These are phyloP conservation scores for Cephalophus harveyi DNA, from an alignment of 2,113 vertebrate genomes.

Conservation along the genomic window DNA sequence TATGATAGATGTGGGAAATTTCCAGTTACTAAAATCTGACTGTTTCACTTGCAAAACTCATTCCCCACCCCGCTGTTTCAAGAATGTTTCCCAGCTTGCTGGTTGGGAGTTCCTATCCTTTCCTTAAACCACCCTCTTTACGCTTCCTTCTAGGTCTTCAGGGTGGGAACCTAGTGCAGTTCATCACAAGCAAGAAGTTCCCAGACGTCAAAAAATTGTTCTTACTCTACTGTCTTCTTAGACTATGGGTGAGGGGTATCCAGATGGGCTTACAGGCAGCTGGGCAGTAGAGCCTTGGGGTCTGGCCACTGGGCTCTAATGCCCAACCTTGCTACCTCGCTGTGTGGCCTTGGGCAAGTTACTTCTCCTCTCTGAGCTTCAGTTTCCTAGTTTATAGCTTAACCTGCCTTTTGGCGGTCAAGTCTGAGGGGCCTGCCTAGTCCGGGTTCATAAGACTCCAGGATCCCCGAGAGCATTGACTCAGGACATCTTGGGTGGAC, in stretches of 20 bases:
- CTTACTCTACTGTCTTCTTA: background rate
- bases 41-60: background rate
- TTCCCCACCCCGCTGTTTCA: background rate
- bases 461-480: background rate
- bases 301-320: background rate
- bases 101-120: background rate
- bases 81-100: background rate
- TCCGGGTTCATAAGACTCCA: background rate
- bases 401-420: background rate
- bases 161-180: background rate
- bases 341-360: background rate
- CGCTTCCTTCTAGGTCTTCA: background rate
- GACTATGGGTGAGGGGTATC: background rate
- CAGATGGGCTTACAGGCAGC: background rate
- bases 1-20: background rate
- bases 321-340: background rate
- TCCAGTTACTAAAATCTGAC: background rate
- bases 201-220: background rate
- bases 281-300: background rate
- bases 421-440: background rate
- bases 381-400: background rate
- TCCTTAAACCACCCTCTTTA: background rate
- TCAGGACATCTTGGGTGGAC: background rate
- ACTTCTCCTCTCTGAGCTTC: background rate
- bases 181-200: background rate